These are phyloP conservation scores for Dicycla oo DNA, from an alignment of 2,888 invertebrate genomes.

Conservation along the genomic window DNA sequence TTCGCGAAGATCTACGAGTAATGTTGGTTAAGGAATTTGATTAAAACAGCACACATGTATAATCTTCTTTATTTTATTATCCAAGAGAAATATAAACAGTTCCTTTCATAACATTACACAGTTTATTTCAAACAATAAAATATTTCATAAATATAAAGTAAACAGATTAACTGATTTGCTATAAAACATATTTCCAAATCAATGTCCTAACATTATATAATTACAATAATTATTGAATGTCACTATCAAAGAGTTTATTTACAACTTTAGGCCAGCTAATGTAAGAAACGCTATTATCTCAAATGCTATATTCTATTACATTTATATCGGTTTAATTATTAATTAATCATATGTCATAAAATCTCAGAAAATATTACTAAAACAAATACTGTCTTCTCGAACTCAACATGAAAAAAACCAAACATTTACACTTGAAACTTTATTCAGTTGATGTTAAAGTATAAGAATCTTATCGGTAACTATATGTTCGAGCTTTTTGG, in stretches of 20 bases:
- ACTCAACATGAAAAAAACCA: background rate
- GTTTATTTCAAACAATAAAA: constrained; percentile 50
- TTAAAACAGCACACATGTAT: constrained; percentile 58
- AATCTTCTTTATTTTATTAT: constrained; percentile 80
- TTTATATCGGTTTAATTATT: constrained; percentile 44
- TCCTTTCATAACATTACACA: constrained; percentile 65
- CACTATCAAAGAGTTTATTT: constrained; percentile 68
- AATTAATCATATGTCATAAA: constrained; percentile 30
- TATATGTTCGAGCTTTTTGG: no score
- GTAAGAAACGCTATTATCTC: constrained; percentile 76
- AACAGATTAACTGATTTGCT: constrained; percentile 30
- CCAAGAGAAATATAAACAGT: constrained; percentile 78
- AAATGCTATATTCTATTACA: constrained; percentile 62
- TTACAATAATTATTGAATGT: constrained; percentile 57
- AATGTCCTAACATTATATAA: constrained; percentile 39
- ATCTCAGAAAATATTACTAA: background rate
- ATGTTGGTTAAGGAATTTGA: constrained; percentile 13
- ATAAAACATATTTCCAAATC: constrained; percentile 25
- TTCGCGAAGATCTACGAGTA: background rate
- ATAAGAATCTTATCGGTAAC: no score
- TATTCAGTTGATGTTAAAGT: background rate
- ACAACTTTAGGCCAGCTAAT: constrained; percentile 70
- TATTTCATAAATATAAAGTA: constrained; percentile 21
- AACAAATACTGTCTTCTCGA: background rate
- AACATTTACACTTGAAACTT: background rate